A percentile compares a stretch with the other conserved stretches of the same genome.
Evolutionary conservation across 2,113 vertebrate genomes (phyloP).

Genomic region (Myanophis thanlyinensis): DNA sequence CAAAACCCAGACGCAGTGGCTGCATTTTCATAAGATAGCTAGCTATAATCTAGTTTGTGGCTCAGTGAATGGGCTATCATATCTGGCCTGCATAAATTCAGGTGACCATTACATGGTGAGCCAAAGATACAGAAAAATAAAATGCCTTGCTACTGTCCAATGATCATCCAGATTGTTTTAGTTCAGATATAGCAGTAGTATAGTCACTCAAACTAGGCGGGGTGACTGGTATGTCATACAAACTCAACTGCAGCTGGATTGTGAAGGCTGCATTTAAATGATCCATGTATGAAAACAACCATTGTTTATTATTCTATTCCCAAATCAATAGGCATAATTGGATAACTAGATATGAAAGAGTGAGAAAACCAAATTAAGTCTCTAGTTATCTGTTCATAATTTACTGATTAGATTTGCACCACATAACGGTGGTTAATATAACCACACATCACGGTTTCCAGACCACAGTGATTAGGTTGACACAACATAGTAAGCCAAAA

Average conservation of each 20-base stretch:
- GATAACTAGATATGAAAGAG: neutral
- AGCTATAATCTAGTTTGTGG: neutral
- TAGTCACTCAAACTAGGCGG: neutral
- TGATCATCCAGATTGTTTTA: neutral
- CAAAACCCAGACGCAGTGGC: neutral
- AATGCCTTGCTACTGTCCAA: neutral
- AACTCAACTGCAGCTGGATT: neutral
- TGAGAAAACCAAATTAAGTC: neutral
- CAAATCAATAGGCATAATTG: neutral
- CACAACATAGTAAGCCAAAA: neutral
- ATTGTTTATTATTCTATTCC: neutral
- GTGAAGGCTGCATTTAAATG: neutral
- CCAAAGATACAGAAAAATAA: neutral
- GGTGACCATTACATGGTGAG: neutral
- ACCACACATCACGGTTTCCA: neutral
- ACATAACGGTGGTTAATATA: neutral
- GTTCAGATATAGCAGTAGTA: neutral
- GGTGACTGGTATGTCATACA: neutral
- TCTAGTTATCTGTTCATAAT: neutral
- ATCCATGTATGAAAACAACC: neutral
- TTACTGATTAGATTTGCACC: neutral
- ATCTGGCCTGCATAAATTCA: neutral
- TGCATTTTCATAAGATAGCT: neutral
- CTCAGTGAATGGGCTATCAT: neutral
- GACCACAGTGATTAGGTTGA: neutral